Evolutionary conservation across 2,888 invertebrate species (phyloP).

Genomic region (Cryptophagus acutangulus): DNA sequence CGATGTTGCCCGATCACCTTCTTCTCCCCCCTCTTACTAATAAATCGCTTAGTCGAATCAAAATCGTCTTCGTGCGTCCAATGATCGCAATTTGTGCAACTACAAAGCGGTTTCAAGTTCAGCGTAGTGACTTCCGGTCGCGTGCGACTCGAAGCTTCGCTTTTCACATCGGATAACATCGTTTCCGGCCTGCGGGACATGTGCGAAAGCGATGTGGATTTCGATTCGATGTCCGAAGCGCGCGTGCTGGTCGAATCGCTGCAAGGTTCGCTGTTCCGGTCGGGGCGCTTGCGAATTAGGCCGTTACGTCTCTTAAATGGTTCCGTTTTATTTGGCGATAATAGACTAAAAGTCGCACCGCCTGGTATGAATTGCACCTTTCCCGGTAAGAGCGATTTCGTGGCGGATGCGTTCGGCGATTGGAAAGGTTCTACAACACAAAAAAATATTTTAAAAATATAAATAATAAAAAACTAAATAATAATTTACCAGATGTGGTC

Average conservation of each 20-base stretch:
- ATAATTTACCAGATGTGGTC: too few relatives aligned
- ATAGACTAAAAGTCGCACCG: slow-evolving; percentile 8
- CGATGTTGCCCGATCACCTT: background rate
- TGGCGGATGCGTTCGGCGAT: background rate
- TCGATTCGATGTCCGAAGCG: too few relatives aligned
- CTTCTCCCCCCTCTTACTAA: too few relatives aligned
- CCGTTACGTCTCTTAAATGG: too few relatives aligned
- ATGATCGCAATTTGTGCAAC: slow-evolving; percentile 24
- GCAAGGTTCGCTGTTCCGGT: slow-evolving; percentile 1
- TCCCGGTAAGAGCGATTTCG: background rate
- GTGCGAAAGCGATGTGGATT: too few relatives aligned
- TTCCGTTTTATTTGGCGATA: background rate
- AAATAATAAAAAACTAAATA: too few relatives aligned
- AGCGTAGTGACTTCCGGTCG: slow-evolving; percentile 11
- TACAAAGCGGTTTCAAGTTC: slow-evolving; percentile 23
- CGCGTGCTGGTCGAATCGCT: too few relatives aligned
- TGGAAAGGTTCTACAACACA: too few relatives aligned
- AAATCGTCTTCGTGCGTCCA: slow-evolving; percentile 26
- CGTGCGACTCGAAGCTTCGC: too few relatives aligned
- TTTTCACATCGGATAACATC: background rate
- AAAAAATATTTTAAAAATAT: too few relatives aligned
- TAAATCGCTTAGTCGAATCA: too few relatives aligned
- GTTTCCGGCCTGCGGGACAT: background rate
- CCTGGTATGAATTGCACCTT: slow-evolving; percentile 7
- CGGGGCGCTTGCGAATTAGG: too few relatives aligned